A percentile compares a stretch with the other conserved stretches of the same genome.
Conservation (phyloP, 2,113 vertebrate species). For the Ascaphus truei region DNA sequence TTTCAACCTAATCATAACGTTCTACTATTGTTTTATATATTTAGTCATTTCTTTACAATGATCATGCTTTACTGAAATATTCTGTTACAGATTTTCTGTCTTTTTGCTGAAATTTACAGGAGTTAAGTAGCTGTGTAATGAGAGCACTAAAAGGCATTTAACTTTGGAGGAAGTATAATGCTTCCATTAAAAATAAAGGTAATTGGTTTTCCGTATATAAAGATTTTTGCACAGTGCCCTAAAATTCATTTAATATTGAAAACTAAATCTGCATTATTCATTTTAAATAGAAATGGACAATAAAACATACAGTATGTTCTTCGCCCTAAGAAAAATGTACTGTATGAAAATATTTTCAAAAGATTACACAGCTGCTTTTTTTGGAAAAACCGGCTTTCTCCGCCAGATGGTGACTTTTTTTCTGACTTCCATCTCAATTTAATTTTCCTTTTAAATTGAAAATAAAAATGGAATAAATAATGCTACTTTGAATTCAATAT, state of each 20-base stretch:
- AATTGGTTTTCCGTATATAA: constrained; percentile 15
- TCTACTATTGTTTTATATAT: not conserved
- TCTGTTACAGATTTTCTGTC: not conserved
- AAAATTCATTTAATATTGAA: constrained; percentile 16
- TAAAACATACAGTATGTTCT: constrained; percentile 29
- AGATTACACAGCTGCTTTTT: constrained; percentile 4
- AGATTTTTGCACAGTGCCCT: not conserved
- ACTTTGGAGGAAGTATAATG: constrained; percentile 11
- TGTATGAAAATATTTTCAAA: not conserved
- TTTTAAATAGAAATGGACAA: constrained; percentile 20
- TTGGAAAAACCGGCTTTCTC: not conserved
- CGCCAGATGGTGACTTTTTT: not conserved
- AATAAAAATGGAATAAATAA: not conserved
- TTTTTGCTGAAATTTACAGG: not conserved
- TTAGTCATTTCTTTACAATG: not conserved
- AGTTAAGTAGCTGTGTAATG: constrained; percentile 33
- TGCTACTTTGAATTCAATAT: not conserved
- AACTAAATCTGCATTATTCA: constrained; percentile 28
- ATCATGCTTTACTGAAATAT: not conserved
- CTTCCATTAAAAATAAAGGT: constrained; percentile 24
- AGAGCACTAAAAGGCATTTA: constrained; percentile 12
- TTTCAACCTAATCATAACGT: not conserved
- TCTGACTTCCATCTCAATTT: not conserved
- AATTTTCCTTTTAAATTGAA: not conserved
- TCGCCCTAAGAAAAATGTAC: constrained; percentile 16